Evolutionary conservation across 1,140 invertebrate genomes (phyloP).

Genomic region (Pseudobourletiella spinata): DNA sequence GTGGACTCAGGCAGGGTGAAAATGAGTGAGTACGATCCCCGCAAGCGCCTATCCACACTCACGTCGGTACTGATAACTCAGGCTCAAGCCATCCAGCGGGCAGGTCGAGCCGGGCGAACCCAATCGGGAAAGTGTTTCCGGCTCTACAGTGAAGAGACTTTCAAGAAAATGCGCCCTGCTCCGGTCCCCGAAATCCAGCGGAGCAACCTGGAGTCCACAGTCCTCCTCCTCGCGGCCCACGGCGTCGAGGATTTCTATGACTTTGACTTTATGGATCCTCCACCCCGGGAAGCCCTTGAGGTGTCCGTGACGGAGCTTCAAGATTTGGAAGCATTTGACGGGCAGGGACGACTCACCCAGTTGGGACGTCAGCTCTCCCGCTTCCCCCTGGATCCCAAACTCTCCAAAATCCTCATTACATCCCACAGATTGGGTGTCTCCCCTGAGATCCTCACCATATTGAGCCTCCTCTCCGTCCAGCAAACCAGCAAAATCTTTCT

Average conservation of each 20-base stretch:
- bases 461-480: conserved; percentile 93
- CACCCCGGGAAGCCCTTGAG: not conserved
- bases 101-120: conserved; percentile 81
- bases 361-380: conserved; percentile 96
- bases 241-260: not conserved
- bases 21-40: conserved; percentile 75
- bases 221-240: not conserved
- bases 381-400: conserved; percentile 95
- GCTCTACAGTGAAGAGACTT: conserved; percentile 42
- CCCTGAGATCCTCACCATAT: conserved; percentile 97
- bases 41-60: conserved; percentile 72
- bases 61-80: conserved; percentile 74
- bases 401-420: conserved; percentile 97
- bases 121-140: conserved; percentile 68
- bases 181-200: conserved; percentile 2
- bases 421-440: conserved; percentile 95
- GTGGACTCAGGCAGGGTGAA: conserved; percentile 96
- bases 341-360: conserved; percentile 60
- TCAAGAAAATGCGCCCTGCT: conserved; percentile 59
- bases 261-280: conserved; percentile 7
- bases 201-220: not conserved
- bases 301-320: not conserved
- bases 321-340: not conserved
- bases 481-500: conserved; percentile 38
- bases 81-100: conserved; percentile 82